Conservation (phyloP, 1,140 invertebrate species). For the Drosophila rufa region DNA sequence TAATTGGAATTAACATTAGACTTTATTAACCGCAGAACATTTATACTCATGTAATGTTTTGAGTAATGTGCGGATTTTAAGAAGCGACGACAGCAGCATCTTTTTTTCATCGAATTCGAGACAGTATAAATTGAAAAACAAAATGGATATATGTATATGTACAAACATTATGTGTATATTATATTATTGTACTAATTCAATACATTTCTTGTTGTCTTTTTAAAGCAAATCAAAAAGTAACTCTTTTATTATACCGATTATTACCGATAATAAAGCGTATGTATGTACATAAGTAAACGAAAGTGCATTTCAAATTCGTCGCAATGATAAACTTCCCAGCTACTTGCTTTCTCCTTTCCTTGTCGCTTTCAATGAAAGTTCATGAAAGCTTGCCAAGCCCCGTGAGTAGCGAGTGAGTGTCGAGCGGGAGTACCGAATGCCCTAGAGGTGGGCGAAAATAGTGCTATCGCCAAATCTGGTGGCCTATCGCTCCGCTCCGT, state of each 20-base stretch:
- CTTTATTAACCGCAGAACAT: conserved; percentile 19
- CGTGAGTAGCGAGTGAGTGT: background rate
- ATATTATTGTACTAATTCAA: conserved; percentile 57
- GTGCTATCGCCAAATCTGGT: background rate
- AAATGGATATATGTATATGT: conserved; percentile 17
- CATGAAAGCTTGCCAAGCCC: background rate
- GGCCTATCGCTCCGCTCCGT: background rate
- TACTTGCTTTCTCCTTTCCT: too few relatives aligned
- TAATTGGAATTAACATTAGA: conserved; percentile 32
- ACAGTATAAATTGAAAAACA: conserved; percentile 32
- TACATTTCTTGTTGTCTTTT: conserved; percentile 64
- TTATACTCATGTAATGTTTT: conserved; percentile 17
- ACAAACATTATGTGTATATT: conserved; percentile 56
- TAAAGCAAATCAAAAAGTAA: conserved; percentile 29
- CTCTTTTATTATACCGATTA: conserved; percentile 36
- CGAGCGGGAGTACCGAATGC: background rate
- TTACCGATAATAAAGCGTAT: conserved; percentile 30
- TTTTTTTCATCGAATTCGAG: conserved; percentile 42
- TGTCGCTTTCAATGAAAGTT: background rate
- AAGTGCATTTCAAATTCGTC: conserved; percentile 12
- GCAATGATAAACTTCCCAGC: too few relatives aligned
- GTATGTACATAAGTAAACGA: conserved; percentile 27
- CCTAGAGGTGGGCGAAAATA: background rate
- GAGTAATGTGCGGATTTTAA: conserved; percentile 13
- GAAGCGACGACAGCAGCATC: conserved; percentile 9